Conservation (phyloP, 2,797 vertebrate species). For the Avahi laniger region DNA sequence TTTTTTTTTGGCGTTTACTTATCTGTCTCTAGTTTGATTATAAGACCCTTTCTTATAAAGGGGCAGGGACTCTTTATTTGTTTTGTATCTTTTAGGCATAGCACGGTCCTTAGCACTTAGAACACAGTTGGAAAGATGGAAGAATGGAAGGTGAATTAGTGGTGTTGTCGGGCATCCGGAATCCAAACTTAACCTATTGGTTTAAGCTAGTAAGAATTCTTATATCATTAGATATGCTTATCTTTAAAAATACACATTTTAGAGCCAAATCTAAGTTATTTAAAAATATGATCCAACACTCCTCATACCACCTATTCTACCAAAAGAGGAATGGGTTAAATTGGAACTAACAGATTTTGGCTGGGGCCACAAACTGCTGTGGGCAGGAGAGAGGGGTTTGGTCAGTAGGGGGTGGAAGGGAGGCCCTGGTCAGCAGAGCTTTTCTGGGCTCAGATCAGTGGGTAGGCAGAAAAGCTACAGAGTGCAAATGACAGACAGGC, state of each 20-base stretch:
- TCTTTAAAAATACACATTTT: background rate
- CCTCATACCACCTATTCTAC: background rate
- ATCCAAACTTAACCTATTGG: background rate
- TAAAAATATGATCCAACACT: background rate
- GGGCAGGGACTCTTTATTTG: background rate
- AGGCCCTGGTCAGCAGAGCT: too few relatives aligned
- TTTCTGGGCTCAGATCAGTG: background rate
- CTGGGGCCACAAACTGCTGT: background rate
- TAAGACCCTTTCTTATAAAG: background rate
- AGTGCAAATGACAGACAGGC: background rate
- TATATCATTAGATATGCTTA: background rate
- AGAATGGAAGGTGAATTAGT: background rate
- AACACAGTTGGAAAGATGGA: background rate
- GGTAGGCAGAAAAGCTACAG: background rate
- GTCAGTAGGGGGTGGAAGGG: too few relatives aligned
- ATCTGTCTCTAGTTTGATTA: background rate
- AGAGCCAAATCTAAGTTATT: background rate
- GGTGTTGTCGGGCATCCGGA: background rate
- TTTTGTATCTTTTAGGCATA: background rate
- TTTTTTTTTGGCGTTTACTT: background rate
- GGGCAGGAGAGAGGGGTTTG: background rate
- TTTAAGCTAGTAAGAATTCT: conserved; percentile 12
- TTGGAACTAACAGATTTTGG: background rate
- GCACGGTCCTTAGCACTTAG: background rate
- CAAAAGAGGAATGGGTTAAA: background rate